Evolutionary conservation across 2,113 vertebrate genomes (phyloP).

Genomic region (Pyrgilauda ruficollis): DNA sequence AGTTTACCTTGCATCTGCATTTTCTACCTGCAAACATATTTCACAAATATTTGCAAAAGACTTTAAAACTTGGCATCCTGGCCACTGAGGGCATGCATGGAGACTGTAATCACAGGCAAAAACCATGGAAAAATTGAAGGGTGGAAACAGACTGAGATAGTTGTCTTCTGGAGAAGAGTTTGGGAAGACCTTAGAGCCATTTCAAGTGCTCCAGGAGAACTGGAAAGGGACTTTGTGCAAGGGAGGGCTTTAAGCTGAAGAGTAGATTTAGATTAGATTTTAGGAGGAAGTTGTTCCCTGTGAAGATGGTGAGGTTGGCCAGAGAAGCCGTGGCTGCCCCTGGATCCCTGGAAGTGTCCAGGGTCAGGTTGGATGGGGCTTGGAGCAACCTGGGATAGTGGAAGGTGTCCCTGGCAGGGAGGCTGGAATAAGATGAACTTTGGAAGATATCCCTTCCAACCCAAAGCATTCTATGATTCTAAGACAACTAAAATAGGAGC

Average conservation of each 20-base stretch:
- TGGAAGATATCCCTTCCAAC: neutral
- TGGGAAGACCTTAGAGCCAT: neutral
- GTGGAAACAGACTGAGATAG: neutral
- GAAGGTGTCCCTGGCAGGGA: neutral
- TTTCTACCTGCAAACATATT: neutral
- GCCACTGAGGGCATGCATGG: neutral
- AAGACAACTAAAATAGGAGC: neutral
- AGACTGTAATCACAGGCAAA: neutral
- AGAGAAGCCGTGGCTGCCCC: neutral
- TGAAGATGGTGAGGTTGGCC: rapidly evolving
- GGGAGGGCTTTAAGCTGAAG: neutral
- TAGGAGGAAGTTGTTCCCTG: neutral
- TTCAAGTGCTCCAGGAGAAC: neutral
- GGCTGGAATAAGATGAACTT: neutral
- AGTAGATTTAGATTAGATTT: neutral
- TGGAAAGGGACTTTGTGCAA: neutral
- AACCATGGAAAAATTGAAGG: neutral
- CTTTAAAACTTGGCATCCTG: neutral
- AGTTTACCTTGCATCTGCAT: neutral
- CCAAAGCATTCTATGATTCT: neutral
- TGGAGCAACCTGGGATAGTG: rapidly evolving
- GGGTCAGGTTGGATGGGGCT: rapidly evolving
- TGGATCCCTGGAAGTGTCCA: neutral
- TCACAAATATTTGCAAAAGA: neutral
- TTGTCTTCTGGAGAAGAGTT: neutral